Conservation (phyloP, 2,888 invertebrate species). For the Napeogenes inachia region DNA sequence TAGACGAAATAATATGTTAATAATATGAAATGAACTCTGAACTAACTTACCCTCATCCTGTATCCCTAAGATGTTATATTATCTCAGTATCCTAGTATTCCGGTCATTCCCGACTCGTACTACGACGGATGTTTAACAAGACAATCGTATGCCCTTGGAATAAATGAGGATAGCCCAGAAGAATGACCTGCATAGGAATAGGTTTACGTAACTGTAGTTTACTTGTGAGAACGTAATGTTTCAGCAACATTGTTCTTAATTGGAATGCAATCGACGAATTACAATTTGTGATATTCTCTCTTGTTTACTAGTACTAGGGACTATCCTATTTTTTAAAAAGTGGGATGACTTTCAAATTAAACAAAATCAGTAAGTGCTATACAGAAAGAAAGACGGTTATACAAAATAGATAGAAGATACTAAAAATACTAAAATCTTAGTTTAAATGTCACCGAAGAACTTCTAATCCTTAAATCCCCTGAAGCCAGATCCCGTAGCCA, state of each 20-base stretch:
- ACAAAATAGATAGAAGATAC: too few species aligned
- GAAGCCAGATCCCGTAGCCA: background rate
- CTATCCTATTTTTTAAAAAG: too few species aligned
- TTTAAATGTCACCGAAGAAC: background rate
- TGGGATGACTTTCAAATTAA: too few species aligned
- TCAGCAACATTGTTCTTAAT: background rate
- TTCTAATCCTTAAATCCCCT: background rate
- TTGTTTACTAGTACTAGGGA: too few species aligned
- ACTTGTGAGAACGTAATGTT: slow-evolving; percentile 13
- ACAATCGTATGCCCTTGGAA: slow-evolving; percentile 34
- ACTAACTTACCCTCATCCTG: too few species aligned
- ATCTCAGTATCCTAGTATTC: slow-evolving; percentile 30
- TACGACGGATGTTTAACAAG: slow-evolving; percentile 35
- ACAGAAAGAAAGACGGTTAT: too few species aligned
- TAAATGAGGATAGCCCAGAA: slow-evolving; percentile 30
- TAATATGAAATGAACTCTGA: slow-evolving; percentile 8
- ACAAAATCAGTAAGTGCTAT: too few species aligned
- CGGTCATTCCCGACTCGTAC: slow-evolving; percentile 27
- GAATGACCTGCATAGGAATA: slow-evolving; percentile 18
- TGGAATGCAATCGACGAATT: too few species aligned
- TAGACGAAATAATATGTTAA: background rate
- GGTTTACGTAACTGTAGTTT: slow-evolving; percentile 25
- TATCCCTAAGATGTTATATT: slow-evolving; percentile 1
- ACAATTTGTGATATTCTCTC: too few species aligned
- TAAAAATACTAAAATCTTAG: background rate